Percentiles rank a stretch among this genome's conserved stretches.
phyloP scores from a whole-genome alignment of 1,140 invertebrate species.

The Pogonomyrmex barbatus region DNA sequence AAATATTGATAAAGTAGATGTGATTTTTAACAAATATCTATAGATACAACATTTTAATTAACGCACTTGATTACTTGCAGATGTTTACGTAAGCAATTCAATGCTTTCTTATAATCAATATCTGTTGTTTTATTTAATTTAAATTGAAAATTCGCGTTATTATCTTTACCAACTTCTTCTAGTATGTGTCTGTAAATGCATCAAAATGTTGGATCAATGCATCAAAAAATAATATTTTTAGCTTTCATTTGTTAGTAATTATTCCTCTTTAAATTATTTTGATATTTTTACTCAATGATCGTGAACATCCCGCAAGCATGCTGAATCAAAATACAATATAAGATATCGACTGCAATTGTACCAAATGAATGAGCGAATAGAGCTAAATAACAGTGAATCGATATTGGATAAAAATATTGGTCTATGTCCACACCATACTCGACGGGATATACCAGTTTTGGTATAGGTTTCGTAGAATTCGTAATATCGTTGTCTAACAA shows the following conservation, averaged over 20 bases:
- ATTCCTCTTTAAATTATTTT: neutral
- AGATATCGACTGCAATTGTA: slow-evolving; percentile 17
- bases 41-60: neutral
- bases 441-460: slow-evolving; percentile 12
- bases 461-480: slow-evolving; percentile 8
- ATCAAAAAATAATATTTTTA: neutral
- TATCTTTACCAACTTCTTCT: slow-evolving; percentile 28
- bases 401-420: slow-evolving; percentile 27
- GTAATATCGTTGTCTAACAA: neutral
- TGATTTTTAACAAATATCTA: slow-evolving; percentile 1
- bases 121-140: neutral
- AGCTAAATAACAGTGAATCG: slow-evolving; percentile 33
- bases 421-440: slow-evolving; percentile 26
- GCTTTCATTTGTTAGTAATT: neutral
- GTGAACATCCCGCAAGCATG: slow-evolving; percentile 41
- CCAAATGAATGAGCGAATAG: slow-evolving; percentile 26
- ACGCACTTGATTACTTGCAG: slow-evolving; percentile 26
- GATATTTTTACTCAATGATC: slow-evolving; percentile 27
- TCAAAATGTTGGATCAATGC: neutral
- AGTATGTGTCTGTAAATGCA: slow-evolving; percentile 14
- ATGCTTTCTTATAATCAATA: neutral
- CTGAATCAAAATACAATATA: slow-evolving; percentile 39
- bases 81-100: slow-evolving; percentile 27
- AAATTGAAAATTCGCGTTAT: neutral
- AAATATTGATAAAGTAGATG: neutral